Conservation (phyloP, 1,140 invertebrate species). For the Sinella curviseta region DNA sequence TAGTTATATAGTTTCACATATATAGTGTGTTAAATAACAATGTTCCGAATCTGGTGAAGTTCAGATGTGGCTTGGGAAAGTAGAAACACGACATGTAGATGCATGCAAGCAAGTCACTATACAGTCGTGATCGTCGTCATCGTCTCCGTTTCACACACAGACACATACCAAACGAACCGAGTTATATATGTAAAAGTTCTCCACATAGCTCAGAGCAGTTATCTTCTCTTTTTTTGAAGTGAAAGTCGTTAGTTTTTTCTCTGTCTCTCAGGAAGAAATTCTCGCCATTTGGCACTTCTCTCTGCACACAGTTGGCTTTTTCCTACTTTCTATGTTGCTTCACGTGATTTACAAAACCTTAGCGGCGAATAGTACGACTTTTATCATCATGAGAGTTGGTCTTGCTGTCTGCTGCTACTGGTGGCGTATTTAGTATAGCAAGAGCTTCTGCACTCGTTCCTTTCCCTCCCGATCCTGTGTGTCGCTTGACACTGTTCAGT, state of each 20-base stretch:
- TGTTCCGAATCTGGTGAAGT: too few relatives aligned
- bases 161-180: too few relatives aligned
- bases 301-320: slow-evolving; percentile 16
- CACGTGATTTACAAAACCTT: slow-evolving; percentile 20
- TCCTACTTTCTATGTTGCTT: neutral
- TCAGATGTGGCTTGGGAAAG: too few relatives aligned
- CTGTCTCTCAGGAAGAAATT: slow-evolving; percentile 26
- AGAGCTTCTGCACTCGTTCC: neutral
- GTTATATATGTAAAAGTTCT: neutral
- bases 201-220: neutral
- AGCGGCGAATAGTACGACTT: neutral
- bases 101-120: too few relatives aligned
- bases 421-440: neutral
- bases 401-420: neutral
- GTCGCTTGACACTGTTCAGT: too few relatives aligned
- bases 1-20: too few relatives aligned
- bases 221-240: slow-evolving; percentile 12
- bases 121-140: too few relatives aligned
- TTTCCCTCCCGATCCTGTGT: too few relatives aligned
- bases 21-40: too few relatives aligned
- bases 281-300: slow-evolving; percentile 24
- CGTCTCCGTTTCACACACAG: too few relatives aligned
- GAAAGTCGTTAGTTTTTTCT: slow-evolving; percentile 24
- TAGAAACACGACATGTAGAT: too few relatives aligned
- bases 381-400: neutral